phyloP scores from a whole-genome alignment of 2,888 invertebrate genomes.

The Dione juno region DNA sequence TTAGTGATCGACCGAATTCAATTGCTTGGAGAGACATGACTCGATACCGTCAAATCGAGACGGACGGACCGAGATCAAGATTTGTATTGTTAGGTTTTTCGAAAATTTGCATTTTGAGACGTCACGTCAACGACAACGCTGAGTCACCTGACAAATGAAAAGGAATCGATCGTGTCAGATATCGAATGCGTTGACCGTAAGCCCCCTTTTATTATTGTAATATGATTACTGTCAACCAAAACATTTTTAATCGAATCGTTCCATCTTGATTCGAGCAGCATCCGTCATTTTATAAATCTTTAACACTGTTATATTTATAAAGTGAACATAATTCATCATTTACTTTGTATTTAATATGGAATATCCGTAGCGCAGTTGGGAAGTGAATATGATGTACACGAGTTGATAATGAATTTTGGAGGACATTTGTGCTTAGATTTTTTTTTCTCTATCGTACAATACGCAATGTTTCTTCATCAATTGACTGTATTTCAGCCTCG shows the following conservation, averaged over 20 bases:
- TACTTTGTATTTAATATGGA: background rate
- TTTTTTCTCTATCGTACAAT: background rate
- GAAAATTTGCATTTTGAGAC: constrained; percentile 83
- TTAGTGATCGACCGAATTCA: constrained; percentile 84
- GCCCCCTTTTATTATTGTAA: constrained; percentile 76
- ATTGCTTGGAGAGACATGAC: constrained; percentile 80
- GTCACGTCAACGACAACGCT: constrained; percentile 81
- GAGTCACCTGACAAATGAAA: constrained; percentile 83
- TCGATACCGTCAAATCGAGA: constrained; percentile 80
- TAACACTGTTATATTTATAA: constrained; percentile 25
- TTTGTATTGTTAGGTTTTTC: constrained; percentile 80
- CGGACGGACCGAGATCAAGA: constrained; percentile 71
- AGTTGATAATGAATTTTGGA: too few species aligned
- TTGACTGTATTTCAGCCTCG: too few species aligned
- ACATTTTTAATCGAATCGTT: constrained; percentile 51
- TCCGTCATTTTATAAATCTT: constrained; percentile 34
- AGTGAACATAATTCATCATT: constrained; percentile 5
- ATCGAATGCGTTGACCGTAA: constrained; percentile 81
- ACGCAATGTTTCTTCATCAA: too few species aligned
- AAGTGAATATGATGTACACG: background rate
- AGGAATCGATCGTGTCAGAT: constrained; percentile 76
- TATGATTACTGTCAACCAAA: constrained; percentile 79
- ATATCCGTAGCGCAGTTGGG: background rate
- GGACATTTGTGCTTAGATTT: background rate
- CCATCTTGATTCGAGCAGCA: constrained; percentile 33